Evolutionary conservation across 2,113 vertebrate genomes (phyloP).

Genomic region (Apus apus): DNA sequence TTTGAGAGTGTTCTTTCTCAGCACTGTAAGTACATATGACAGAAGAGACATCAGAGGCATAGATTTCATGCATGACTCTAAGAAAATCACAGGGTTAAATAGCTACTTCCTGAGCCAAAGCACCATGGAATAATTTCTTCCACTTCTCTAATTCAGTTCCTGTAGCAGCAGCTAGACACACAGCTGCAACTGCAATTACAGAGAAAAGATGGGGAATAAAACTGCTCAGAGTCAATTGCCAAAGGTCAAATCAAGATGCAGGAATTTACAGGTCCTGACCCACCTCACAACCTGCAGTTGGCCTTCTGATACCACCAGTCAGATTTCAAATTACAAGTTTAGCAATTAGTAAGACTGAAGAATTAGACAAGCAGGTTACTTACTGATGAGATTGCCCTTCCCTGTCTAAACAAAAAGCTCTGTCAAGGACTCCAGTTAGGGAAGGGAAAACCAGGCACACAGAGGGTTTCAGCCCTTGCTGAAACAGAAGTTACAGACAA

Average conservation of each 20-base stretch:
- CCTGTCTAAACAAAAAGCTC: background rate
- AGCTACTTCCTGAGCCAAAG: background rate
- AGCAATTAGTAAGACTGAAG: constrained; percentile 31
- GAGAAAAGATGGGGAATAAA: constrained; percentile 21
- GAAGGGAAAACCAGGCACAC: background rate
- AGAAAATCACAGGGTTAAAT: constrained; percentile 21
- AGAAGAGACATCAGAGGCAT: background rate
- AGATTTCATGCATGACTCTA: background rate
- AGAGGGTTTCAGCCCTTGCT: background rate
- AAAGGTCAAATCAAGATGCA: constrained; percentile 46
- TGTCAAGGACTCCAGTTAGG: background rate
- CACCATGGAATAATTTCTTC: constrained; percentile 29
- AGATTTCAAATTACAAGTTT: constrained; percentile 10
- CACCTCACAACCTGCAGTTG: background rate
- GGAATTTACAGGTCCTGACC: background rate
- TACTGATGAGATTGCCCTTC: background rate
- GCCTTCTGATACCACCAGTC: background rate
- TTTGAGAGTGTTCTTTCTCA: background rate
- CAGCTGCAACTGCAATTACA: constrained; percentile 25
- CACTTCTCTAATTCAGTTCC: constrained; percentile 30
- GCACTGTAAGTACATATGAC: background rate
- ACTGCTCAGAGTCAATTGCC: background rate
- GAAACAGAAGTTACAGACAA: background rate
- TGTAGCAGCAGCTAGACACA: background rate
- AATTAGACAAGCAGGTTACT: background rate